These are phyloP conservation scores for Pampus argenteus DNA, from an alignment of 2,797 vertebrate species.

Conservation along the genomic window DNA sequence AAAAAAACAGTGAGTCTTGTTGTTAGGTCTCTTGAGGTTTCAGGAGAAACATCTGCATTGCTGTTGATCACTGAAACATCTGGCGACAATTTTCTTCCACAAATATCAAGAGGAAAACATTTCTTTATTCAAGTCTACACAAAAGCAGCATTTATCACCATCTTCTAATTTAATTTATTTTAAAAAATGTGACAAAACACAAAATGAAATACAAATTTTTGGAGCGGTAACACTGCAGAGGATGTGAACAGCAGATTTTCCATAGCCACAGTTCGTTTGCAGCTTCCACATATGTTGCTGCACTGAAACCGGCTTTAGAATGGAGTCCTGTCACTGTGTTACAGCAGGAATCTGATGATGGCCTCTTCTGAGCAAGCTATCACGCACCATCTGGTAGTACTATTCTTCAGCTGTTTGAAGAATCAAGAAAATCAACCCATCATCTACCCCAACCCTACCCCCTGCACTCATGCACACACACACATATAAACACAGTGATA, in stretches of 20 bases:
- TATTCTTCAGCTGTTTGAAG: slow-evolving; percentile 75
- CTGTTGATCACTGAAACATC: slow-evolving; percentile 43
- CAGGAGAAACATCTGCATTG: slow-evolving; percentile 4
- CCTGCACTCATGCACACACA: slow-evolving; percentile 32
- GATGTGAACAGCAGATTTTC: neutral
- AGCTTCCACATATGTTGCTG: slow-evolving; percentile 55
- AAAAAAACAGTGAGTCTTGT: neutral
- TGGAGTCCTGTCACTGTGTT: slow-evolving; percentile 54
- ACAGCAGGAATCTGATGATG: slow-evolving; percentile 68
- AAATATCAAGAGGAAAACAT: slow-evolving; percentile 11
- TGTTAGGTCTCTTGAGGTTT: neutral
- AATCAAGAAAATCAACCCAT: slow-evolving; percentile 73
- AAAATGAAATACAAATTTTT: too few species aligned
- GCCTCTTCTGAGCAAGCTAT: slow-evolving; percentile 69
- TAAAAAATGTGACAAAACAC: slow-evolving; percentile 12
- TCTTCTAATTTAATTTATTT: neutral
- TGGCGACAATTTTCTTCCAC: slow-evolving; percentile 17
- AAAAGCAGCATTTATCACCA: slow-evolving; percentile 7
- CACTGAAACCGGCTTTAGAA: slow-evolving; percentile 35
- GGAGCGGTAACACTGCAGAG: neutral
- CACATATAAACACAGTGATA: slow-evolving; percentile 11
- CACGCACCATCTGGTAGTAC: slow-evolving; percentile 77
- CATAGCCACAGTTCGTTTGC: slow-evolving; percentile 19
- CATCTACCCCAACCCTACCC: slow-evolving; percentile 45
- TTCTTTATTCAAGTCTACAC: slow-evolving; percentile 1